Evolutionary conservation across 2,888 invertebrate genomes (phyloP).

Genomic region (Pachliopta kotzebuea): DNA sequence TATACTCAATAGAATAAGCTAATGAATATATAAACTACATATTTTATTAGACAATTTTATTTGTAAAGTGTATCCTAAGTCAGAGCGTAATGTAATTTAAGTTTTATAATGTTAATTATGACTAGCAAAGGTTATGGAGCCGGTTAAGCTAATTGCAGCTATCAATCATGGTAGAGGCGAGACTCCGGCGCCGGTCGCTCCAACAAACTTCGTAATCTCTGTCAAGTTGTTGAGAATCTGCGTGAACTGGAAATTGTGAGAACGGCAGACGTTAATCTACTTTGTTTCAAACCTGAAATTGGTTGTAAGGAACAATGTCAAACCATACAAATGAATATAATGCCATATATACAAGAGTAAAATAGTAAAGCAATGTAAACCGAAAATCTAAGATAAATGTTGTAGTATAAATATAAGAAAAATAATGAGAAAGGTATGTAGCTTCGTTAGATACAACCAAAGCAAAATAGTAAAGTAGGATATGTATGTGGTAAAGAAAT

Average conservation of each 20-base stretch:
- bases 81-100: background rate
- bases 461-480: no score
- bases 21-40: no score
- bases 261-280: conserved; percentile 29
- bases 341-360: background rate
- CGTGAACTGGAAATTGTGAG: conserved; percentile 24
- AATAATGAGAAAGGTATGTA: no score
- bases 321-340: background rate
- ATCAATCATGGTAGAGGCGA: conserved; percentile 27
- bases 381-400: no score
- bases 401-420: no score
- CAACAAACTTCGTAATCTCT: conserved; percentile 28
- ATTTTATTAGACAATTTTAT: no score
- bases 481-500: no score
- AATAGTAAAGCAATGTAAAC: no score
- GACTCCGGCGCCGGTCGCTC: conserved; percentile 16
- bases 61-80: no score
- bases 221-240: conserved; percentile 21
- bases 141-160: conserved; percentile 28
- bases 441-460: no score
- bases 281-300: conserved; percentile 25
- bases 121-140: conserved; percentile 22
- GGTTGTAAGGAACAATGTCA: conserved; percentile 1
- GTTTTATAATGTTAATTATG: conserved; percentile 20
- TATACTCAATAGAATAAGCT: no score